Conservation (phyloP, 2,113 vertebrate species). For the Halcyon senegalensis region DNA sequence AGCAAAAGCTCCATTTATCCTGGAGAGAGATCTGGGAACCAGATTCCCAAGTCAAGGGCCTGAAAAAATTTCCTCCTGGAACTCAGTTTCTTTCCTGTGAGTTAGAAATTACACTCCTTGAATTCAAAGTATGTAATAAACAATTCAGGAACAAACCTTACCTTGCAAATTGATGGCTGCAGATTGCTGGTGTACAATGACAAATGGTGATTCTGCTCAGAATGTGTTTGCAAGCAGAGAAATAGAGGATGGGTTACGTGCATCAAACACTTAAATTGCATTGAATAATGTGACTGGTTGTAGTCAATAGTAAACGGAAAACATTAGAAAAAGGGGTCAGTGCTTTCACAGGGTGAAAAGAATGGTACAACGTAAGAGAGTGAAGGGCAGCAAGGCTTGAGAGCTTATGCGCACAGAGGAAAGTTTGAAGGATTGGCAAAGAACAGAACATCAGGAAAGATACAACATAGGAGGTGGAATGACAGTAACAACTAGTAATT, state of each 20-base stretch:
- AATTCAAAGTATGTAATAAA: conserved; percentile 23
- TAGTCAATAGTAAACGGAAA: not conserved
- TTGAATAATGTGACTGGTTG: not conserved
- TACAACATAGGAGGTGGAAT: not conserved
- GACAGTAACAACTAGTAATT: not conserved
- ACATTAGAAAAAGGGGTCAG: not conserved
- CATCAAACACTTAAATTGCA: not conserved
- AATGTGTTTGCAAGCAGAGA: not conserved
- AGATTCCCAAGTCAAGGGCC: not conserved
- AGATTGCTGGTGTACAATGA: not conserved
- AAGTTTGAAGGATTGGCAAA: not conserved
- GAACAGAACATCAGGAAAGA: not conserved
- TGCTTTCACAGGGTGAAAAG: not conserved
- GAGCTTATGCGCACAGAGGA: not conserved
- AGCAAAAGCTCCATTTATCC: not conserved
- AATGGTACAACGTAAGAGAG: not conserved
- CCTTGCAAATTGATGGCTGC: not conserved
- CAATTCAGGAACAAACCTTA: not conserved
- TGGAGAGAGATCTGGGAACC: not conserved
- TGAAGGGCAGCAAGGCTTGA: not conserved
- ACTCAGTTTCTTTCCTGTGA: not conserved
- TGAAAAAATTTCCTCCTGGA: not conserved
- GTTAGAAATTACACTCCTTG: not conserved
- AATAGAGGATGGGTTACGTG: accelerated
- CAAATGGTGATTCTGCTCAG: not conserved